Base-by-base conservation (phyloP, 2,797 vertebrate species). In the Cephalopachus bancanus region DNA sequence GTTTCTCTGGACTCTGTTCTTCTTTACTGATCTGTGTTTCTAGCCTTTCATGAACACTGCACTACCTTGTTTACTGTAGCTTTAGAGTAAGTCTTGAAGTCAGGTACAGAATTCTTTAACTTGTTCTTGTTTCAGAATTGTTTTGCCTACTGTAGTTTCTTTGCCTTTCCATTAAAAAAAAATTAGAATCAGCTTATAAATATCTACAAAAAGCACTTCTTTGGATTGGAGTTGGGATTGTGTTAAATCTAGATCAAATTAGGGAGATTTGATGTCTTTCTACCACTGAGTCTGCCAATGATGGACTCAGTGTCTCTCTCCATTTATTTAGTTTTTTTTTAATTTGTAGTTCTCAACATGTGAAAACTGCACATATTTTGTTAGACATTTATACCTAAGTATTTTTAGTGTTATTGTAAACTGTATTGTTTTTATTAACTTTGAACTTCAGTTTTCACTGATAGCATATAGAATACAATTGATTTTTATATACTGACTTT, bases 31-130 rank as follows among this genome's bases (percentile, higher is more conserved):
- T 37, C 28, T 9, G 17, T 7, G 11, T 7, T 14, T 7, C 7
- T 14, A 1, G 72, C 24, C 24, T 20, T 79, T 15, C 17, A 7
- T 15, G 16, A n/a, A 44, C 28, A 67, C 30, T 0, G 0, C 6
- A 2, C 30, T 28, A 0, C 16, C 62, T 60, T 65, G n/a, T 49
- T 57, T 65, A 51, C 20, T 22, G 30, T 30, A 37, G 16, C 26
- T 71, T 87, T 30, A 71, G 0, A 24, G 2, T 30, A 51, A 28
- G 55, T 74, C 49, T 51, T 22, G 4, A 44, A 60, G 30, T 60
- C 1, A 17, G 37, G 10, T 1, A 57, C 7, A 17, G 30, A 79
- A 19, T 33, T 16, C 30, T 85, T 72, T 12, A 62, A 79, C 65
- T 62, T 26, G 19, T 10, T 86, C 64, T 8, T 92, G 12, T n/a